These are phyloP conservation scores for Drosophila kepulauana DNA, from an alignment of 1,140 invertebrate genomes.

Conservation along the genomic window DNA sequence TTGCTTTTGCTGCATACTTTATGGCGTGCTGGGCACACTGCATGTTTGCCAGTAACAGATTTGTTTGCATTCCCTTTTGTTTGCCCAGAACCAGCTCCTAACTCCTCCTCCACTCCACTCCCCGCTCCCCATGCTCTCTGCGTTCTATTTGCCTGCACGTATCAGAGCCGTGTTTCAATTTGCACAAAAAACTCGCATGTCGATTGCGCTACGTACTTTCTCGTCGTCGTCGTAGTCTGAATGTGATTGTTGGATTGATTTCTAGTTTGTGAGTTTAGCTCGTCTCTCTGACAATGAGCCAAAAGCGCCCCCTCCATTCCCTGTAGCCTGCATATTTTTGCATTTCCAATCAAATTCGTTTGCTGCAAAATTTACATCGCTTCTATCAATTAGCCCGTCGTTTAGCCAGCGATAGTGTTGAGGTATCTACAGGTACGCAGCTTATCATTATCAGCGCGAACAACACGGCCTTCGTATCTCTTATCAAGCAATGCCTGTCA, in stretches of 20 bases:
- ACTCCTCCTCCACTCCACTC: neutral
- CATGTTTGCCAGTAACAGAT: slow-evolving; percentile 71
- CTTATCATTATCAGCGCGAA: slow-evolving; percentile 20
- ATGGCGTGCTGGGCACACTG: slow-evolving; percentile 60
- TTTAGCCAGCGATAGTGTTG: neutral
- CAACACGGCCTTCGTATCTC: slow-evolving; percentile 1
- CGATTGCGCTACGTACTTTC: slow-evolving; percentile 56
- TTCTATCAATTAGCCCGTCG: slow-evolving; percentile 58
- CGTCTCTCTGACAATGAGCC: slow-evolving; percentile 1
- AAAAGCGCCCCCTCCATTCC: neutral
- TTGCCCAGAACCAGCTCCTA: slow-evolving; percentile 35
- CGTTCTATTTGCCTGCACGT: slow-evolving; percentile 70
- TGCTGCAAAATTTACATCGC: slow-evolving; percentile 46
- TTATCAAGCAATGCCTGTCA: slow-evolving; percentile 43
- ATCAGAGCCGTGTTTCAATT: slow-evolving; percentile 77
- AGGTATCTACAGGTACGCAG: slow-evolving; percentile 1
- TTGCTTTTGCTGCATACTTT: slow-evolving; percentile 63
- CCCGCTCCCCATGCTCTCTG: slow-evolving; percentile 5
- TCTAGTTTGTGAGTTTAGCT: slow-evolving; percentile 52
- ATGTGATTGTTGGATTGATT: slow-evolving; percentile 75
- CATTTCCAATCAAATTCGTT: slow-evolving; percentile 39
- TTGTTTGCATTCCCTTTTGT: slow-evolving; percentile 74
- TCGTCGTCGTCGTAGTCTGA: slow-evolving; percentile 13
- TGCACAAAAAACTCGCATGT: slow-evolving; percentile 76
- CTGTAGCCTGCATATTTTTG: slow-evolving; percentile 53